Conservation (phyloP, 2,113 vertebrate species). For the Platichthys flesus region DNA sequence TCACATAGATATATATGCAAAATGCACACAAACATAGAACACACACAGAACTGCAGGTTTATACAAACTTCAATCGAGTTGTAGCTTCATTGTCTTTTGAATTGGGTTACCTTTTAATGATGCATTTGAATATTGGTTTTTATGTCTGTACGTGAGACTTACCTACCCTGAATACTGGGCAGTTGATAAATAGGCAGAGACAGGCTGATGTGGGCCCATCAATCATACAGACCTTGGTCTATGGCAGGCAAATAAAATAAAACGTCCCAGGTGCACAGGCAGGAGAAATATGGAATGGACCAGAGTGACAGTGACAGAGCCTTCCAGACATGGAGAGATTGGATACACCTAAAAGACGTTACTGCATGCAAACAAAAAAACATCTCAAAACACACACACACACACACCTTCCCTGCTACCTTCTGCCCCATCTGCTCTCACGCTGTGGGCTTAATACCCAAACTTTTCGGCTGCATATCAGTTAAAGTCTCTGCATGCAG, state of each 20-base stretch:
- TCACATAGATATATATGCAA: background rate
- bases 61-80: background rate
- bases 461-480: no score
- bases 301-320: constrained; percentile 68
- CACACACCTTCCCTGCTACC: background rate
- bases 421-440: background rate
- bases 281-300: constrained; percentile 73
- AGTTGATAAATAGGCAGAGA: constrained; percentile 71
- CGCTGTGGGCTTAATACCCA: no score
- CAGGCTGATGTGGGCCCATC: constrained; percentile 66
- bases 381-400: background rate
- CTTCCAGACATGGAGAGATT: constrained; percentile 47
- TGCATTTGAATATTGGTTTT: constrained; percentile 15
- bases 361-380: constrained; percentile 28
- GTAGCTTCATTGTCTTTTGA: background rate
- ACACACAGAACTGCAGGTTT: background rate
- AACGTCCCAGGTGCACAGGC: constrained; percentile 69
- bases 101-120: background rate
- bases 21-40: background rate
- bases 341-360: constrained; percentile 41
- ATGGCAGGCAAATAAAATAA: constrained; percentile 78
- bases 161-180: constrained; percentile 50
- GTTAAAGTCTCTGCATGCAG: no score
- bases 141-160: constrained; percentile 22
- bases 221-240: constrained; percentile 76